Base-by-base conservation (phyloP, 2,888 invertebrate species). In the Mythimna impura region DNA sequence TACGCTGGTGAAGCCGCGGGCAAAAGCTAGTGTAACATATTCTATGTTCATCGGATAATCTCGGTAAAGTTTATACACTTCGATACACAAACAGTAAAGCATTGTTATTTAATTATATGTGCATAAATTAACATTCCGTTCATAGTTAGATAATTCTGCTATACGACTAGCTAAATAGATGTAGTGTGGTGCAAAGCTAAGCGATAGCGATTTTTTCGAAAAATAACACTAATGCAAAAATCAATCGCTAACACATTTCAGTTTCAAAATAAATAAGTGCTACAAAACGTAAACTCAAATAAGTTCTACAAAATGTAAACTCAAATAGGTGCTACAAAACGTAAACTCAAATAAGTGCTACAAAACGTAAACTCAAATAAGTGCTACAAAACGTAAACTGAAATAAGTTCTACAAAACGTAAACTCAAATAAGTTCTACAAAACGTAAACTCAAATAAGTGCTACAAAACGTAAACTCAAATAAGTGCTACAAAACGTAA, bases 31-130 rank as follows among this genome's bases (percentile, higher is more conserved):
- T 30, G 22, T 58, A 65, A 58, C 30, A 22, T 60, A 47, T 68
- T 60, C 34, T 60, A 34, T 22, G 20, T 4, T 22, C 17, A 17
- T 34, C 25, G 34, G 70, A 68, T 76, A 73, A 76, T 66, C 64
- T 69, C 9, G 22, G 58, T n/a, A 43, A 60, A 75, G 17, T 65
- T 69, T 69, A 61, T 63, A 57, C 54, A 66, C 58, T 57, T 62
- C 63, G 61, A 81, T 77, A 77, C 58, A 77, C 74, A 82, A 83
- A 76, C 73, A 74, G 78, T 75, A 81, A 70, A 79, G 76, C 76
- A 73, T 83, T 86, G 75, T 83, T 83, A 78, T 86, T 79, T 85
- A 82, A 88, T 88, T 78, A 84, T 73, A 77, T 84, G 81, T 86
- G 82, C 86, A 80, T 84, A 85, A 76, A 79, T 86, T 85, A 82